Base-by-base conservation (phyloP, 1,140 invertebrate genomes). In the Manduca sexta region DNA sequence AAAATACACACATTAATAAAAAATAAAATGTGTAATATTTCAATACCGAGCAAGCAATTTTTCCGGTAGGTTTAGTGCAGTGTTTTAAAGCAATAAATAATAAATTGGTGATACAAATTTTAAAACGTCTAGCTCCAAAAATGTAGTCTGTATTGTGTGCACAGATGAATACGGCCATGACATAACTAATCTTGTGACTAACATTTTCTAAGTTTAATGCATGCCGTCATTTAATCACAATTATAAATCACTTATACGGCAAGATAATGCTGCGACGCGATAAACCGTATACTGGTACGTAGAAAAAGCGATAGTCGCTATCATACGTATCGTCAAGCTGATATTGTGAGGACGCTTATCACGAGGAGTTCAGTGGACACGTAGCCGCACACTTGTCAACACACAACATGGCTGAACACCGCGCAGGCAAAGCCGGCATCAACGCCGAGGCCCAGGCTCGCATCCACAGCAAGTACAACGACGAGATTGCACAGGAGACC, bases 391-490 rank as follows among this genome's bases (percentile, higher is more conserved):
- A 70, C 34, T 62, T 60, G 69, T 59, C 53, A 76, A 69, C 69
- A 82, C 65, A 63, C 64, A 76, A 72, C 52, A 84, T 85, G 82
- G 78, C 74, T 8, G 80, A 85, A 35, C 72, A 79, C 47, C 74
- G 82, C 42, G 82, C 82, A 52, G 74, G 71, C 0, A 85, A 85
- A 66, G 74, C 82, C 54, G 82, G 82, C 44, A 85, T 85, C 66
- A 84, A 85, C 66, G 80, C 80, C 34, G 78, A 85, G 35, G 82
- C 82, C 3, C 82, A 85, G 54, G 80, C 74, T 2, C 69, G 72
- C 93, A 95, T 98, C 60, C 94, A 95, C 74, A 95, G 94, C 75
- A 98, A 98, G 87, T 98, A 97, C 87, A 97, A 93, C 74, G 94
- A 96, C 74, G 93, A 96, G 64, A 90, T 97, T 62, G 96, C 95